A percentile compares a stretch with the other conserved stretches of the same genome.
phyloP scores from a whole-genome alignment of 2,113 vertebrate species.

The Prunella fulvescens region DNA sequence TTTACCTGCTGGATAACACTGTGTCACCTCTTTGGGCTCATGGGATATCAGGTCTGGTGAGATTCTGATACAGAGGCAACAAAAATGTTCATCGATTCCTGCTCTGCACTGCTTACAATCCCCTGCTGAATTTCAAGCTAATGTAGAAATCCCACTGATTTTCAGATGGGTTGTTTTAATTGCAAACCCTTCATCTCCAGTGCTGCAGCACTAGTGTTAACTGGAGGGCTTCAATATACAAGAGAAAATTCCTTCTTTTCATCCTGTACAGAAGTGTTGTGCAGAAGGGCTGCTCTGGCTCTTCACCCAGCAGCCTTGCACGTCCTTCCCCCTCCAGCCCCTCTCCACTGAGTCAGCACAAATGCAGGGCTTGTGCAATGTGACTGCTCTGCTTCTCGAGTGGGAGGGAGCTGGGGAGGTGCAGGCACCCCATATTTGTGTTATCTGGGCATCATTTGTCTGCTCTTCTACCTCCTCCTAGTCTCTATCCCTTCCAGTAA shows the following conservation, averaged over 20 bases:
- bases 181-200: not conserved
- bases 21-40: not conserved
- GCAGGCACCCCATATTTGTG: not conserved
- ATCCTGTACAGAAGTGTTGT: rapidly evolving
- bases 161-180: not conserved
- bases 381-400: not conserved
- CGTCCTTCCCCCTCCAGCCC: not conserved
- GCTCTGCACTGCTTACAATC: not conserved
- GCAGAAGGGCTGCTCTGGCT: not conserved
- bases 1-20: not conserved
- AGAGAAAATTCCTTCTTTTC: not conserved
- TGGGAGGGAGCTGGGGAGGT: not conserved
- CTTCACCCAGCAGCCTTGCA: not conserved
- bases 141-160: not conserved
- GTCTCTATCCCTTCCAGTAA: not conserved
- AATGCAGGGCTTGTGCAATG: not conserved
- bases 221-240: not conserved
- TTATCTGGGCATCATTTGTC: not conserved
- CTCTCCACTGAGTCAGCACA: not conserved
- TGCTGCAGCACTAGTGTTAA: not conserved
- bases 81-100: not conserved
- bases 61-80: not conserved
- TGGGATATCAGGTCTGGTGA: not conserved
- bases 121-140: not conserved
- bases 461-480: not conserved